phyloP scores from a whole-genome alignment of 2,797 vertebrate species.

The Cichlasoma orientale region DNA sequence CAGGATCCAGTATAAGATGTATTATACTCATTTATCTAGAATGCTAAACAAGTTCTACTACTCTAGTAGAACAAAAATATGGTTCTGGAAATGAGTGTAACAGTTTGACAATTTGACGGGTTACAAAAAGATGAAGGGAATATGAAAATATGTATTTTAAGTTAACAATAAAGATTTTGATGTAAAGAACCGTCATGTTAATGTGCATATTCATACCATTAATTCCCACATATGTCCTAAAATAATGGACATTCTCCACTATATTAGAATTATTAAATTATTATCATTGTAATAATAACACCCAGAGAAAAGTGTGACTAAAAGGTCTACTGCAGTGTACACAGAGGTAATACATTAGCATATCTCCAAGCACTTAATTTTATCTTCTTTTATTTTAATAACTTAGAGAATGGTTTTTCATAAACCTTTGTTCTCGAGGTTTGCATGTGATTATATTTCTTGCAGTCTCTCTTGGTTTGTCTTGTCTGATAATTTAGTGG shows the following conservation, averaged over 20 bases:
- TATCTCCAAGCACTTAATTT: conserved; percentile 33
- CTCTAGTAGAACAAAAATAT: background rate
- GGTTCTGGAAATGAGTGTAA: background rate
- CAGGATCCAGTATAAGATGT: background rate
- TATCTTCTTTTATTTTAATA: conserved; percentile 27
- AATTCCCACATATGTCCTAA: background rate
- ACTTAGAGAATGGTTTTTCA: conserved; percentile 10
- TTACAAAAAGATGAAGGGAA: background rate
- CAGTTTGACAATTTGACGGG: fast-evolving
- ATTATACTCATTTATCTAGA: background rate
- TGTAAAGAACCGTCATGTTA: background rate
- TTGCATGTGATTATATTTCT: conserved; percentile 34
- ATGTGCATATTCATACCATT: no score
- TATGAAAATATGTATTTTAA: background rate
- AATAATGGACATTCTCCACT: conserved; percentile 1
- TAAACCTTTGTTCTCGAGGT: conserved; percentile 13
- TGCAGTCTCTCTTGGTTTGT: background rate
- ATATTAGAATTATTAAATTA: conserved; percentile 5
- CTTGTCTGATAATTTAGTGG: conserved; percentile 6
- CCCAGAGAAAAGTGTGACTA: conserved; percentile 5
- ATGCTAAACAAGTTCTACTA: background rate
- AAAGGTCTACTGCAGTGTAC: conserved; percentile 3
- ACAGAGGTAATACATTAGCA: conserved; percentile 2
- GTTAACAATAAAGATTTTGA: background rate
- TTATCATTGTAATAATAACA: background rate